Conservation (phyloP, 2,888 invertebrate genomes). For the Himalopsyche tibetana region DNA sequence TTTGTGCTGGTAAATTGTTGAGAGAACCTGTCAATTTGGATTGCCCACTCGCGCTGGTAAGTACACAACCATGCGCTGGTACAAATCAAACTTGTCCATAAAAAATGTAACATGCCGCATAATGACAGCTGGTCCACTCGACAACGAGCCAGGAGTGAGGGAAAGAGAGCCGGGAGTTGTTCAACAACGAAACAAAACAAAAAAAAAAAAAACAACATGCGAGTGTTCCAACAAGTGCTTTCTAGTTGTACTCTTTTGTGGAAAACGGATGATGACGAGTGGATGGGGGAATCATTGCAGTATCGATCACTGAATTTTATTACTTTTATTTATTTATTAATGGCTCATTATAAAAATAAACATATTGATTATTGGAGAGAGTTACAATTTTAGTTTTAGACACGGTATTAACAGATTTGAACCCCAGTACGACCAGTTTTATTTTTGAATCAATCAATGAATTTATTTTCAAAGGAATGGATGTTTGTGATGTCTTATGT, state of each 20-base stretch:
- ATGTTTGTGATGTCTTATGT: no score
- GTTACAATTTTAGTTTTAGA: no score
- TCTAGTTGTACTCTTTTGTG: conserved; percentile 25
- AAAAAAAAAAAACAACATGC: conserved; percentile 61
- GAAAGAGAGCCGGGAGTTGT: conserved; percentile 50
- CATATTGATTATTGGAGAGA: no score
- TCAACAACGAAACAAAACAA: conserved; percentile 61
- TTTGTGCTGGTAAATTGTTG: background rate
- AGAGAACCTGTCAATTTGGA: conserved; percentile 43
- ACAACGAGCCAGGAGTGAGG: conserved; percentile 71
- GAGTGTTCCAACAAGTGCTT: conserved; percentile 62
- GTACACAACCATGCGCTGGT: conserved; percentile 49
- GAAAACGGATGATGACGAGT: conserved; percentile 28
- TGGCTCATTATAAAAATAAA: no score
- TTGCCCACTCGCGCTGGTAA: conserved; percentile 37
- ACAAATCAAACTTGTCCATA: conserved; percentile 64
- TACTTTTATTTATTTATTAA: no score
- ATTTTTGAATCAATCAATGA: no score
- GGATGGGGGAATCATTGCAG: background rate
- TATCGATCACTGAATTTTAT: conserved; percentile 6
- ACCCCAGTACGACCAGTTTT: no score
- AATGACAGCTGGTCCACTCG: conserved; percentile 80
- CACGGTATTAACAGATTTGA: no score
- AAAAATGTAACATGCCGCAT: conserved; percentile 78
- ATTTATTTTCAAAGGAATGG: no score